Conservation (phyloP, 2,888 invertebrate genomes). For the Ectemnius lituratus region DNA sequence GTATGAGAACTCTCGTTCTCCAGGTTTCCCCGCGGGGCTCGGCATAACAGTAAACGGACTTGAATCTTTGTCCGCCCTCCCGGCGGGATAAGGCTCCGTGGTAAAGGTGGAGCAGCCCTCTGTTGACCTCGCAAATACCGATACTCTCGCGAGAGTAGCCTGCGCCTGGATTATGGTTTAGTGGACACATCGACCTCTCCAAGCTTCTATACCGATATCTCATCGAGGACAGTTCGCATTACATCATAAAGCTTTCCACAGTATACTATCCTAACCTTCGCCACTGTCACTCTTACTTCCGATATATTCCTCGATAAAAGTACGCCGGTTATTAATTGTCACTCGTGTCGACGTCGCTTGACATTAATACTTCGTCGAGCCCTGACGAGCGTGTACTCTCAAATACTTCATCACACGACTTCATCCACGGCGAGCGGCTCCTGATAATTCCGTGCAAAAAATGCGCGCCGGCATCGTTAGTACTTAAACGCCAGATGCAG, state of each 20-base stretch:
- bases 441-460: constrained; percentile 15
- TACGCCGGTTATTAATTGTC: too few species aligned
- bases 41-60: constrained; percentile 63
- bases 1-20: constrained; percentile 46
- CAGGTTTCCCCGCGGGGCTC: constrained; percentile 48
- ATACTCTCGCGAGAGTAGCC: constrained; percentile 50
- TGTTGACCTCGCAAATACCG: constrained; percentile 62
- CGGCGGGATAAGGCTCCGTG: constrained; percentile 56
- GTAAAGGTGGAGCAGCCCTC: constrained; percentile 47
- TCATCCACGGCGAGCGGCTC: not conserved
- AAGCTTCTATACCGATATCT: constrained; percentile 26
- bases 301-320: too few species aligned
- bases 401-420: not conserved
- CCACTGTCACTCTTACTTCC: too few species aligned
- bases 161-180: constrained; percentile 47
- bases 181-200: constrained; percentile 37
- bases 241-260: not conserved
- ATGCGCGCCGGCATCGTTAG: constrained; percentile 45
- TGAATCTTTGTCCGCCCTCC: constrained; percentile 59
- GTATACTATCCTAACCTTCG: too few species aligned
- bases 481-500: constrained; percentile 48
- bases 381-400: not conserved
- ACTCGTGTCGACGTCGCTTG: too few species aligned
- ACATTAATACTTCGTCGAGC: too few species aligned
- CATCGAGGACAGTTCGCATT: constrained; percentile 3